Conservation (phyloP, 37 sponge, comb jelly and placozoan genomes). For the Cliona cf. orientalis region DNA sequence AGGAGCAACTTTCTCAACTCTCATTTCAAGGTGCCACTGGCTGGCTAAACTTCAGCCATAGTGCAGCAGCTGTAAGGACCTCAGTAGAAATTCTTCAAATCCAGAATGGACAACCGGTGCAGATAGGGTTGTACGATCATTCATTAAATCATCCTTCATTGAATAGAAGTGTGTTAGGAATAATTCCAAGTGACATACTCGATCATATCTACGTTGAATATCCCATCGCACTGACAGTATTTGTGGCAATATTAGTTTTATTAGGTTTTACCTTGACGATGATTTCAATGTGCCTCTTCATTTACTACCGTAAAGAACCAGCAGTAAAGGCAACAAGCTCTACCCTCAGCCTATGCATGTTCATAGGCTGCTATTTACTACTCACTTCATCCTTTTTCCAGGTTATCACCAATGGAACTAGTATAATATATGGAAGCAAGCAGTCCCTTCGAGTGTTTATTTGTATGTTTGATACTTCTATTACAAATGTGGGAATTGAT, state of each 20-base stretch:
- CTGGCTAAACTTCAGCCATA: neutral
- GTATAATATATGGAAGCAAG: neutral
- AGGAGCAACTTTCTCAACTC: too few species aligned
- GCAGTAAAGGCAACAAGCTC: constrained; percentile 47
- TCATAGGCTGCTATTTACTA: constrained; percentile 8
- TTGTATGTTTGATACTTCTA: too few species aligned
- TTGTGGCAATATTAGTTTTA: neutral
- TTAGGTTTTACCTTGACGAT: constrained; percentile 1
- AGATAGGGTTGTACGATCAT: constrained; percentile 2
- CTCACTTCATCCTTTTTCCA: neutral
- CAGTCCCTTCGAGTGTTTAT: too few species aligned
- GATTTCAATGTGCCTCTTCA: neutral
- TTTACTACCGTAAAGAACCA: constrained; percentile 18
- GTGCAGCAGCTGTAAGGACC: neutral
- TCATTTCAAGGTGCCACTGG: too few species aligned
- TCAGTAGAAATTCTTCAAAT: constrained; percentile 4
- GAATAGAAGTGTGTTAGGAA: too few species aligned
- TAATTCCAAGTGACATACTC: constrained; percentile 20
- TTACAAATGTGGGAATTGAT: neutral
- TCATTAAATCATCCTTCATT: too few species aligned
- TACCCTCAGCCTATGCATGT: constrained; percentile 7
- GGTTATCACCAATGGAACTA: neutral
- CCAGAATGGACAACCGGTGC: neutral
- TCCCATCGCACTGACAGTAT: neutral
- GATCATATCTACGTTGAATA: neutral